These are phyloP conservation scores for Neocloeon triangulifer DNA, from an alignment of 1,140 invertebrate species.

Conservation along the genomic window DNA sequence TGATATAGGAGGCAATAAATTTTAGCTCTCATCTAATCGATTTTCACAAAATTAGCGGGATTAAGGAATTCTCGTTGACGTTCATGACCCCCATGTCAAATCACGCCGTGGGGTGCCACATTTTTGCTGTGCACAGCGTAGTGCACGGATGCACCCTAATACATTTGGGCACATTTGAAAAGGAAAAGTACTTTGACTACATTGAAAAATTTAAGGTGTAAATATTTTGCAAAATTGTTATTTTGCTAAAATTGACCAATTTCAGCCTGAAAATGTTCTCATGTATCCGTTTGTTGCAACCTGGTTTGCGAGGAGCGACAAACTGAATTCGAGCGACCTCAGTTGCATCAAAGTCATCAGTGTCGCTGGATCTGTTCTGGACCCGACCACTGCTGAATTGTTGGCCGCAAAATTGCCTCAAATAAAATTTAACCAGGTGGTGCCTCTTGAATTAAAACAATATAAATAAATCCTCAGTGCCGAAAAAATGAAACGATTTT, in stretches of 20 bases:
- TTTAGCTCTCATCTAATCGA: no score
- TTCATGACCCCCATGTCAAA: no score
- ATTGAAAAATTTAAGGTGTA: background rate
- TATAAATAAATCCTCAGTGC: no score
- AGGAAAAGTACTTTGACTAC: background rate
- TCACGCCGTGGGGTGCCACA: no score
- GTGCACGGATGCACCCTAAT: no score
- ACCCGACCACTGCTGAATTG: background rate
- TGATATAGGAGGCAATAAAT: no score
- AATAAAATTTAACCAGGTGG: background rate
- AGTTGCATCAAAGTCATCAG: background rate
- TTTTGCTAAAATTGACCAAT: no score
- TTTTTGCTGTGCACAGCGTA: no score
- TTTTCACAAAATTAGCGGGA: no score
- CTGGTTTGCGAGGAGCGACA: background rate
- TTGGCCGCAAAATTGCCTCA: background rate
- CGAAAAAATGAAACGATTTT: background rate
- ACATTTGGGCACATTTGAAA: slow-evolving; percentile 3
- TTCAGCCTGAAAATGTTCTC: background rate
- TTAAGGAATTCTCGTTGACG: no score
- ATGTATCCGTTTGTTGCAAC: background rate
- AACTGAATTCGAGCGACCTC: background rate
- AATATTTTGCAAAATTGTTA: no score
- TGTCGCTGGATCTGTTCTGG: background rate
- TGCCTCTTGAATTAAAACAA: no score